These are phyloP conservation scores for Caenorhabditis japonica DNA, from an alignment of 2,888 invertebrate species.

Conservation along the genomic window DNA sequence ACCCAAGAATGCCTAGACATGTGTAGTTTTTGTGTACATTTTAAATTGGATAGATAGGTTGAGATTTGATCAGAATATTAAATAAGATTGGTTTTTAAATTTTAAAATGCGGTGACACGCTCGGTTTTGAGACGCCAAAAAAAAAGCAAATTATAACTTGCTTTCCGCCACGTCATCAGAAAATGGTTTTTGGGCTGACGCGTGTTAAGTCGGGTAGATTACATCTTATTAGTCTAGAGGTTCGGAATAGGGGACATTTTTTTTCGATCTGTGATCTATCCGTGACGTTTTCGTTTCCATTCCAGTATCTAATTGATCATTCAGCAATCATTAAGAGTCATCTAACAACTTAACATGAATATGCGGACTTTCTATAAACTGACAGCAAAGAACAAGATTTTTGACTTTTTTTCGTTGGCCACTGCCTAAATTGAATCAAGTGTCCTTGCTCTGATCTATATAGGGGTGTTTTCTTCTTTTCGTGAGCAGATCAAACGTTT, in stretches of 20 bases:
- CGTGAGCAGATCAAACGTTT: slow-evolving; percentile 4
- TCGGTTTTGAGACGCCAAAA: too few species aligned
- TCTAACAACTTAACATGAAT: background rate
- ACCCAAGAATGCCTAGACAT: background rate
- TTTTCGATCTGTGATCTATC: slow-evolving; percentile 23
- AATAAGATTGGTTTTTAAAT: slow-evolving; percentile 2
- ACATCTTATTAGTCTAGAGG: background rate
- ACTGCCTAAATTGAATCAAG: slow-evolving; percentile 30
- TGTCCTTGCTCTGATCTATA: too few species aligned
- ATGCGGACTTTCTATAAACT: background rate
- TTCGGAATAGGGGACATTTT: too few species aligned
- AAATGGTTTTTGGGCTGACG: too few species aligned
- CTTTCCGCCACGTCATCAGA: too few species aligned
- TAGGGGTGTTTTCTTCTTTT: too few species aligned
- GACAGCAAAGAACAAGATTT: slow-evolving; percentile 35
- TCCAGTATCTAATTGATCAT: slow-evolving; percentile 20
- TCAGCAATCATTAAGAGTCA: slow-evolving; percentile 10
- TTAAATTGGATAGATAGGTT: slow-evolving; percentile 3
- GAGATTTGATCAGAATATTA: slow-evolving; percentile 36
- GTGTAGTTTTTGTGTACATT: background rate
- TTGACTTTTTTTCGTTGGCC: slow-evolving; percentile 22
- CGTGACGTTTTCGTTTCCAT: background rate
- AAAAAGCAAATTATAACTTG: too few species aligned
- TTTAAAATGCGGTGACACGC: too few species aligned
- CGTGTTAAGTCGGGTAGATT: background rate